These are phyloP conservation scores for Chloebia gouldiae DNA, from an alignment of 2,113 vertebrate species.

Conservation along the genomic window DNA sequence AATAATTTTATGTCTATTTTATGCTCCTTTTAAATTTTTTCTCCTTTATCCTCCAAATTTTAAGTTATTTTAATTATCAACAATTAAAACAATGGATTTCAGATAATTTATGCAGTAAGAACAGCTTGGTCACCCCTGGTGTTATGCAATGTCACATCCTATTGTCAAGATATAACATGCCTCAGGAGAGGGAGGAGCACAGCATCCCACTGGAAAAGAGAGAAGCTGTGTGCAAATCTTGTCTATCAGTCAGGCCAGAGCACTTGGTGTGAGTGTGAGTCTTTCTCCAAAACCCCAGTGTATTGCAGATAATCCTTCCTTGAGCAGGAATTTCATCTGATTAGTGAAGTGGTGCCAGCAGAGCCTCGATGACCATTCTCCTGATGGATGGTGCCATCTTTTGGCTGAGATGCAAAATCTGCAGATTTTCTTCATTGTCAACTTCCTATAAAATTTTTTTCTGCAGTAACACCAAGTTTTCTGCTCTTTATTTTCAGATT, in stretches of 20 bases:
- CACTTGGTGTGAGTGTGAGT: not conserved
- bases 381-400: conserved; percentile 16
- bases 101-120: not conserved
- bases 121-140: not conserved
- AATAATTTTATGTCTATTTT: not conserved
- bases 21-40: not conserved
- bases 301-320: not conserved
- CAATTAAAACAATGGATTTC: not conserved
- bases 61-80: not conserved
- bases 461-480: not conserved
- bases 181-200: not conserved
- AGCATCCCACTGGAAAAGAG: not conserved
- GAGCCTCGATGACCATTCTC: not conserved
- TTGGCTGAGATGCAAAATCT: not conserved
- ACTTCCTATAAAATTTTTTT: not conserved
- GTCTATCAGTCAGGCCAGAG: not conserved
- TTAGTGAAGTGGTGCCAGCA: not conserved
- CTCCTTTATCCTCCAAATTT: not conserved
- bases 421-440: not conserved
- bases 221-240: not conserved
- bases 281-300: not conserved
- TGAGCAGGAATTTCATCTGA: not conserved
- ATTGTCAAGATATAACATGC: not conserved
- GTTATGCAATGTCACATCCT: not conserved
- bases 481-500: not conserved